Evolutionary conservation across 1,140 invertebrate species (phyloP).

Genomic region (Chrysoperla carnea): DNA sequence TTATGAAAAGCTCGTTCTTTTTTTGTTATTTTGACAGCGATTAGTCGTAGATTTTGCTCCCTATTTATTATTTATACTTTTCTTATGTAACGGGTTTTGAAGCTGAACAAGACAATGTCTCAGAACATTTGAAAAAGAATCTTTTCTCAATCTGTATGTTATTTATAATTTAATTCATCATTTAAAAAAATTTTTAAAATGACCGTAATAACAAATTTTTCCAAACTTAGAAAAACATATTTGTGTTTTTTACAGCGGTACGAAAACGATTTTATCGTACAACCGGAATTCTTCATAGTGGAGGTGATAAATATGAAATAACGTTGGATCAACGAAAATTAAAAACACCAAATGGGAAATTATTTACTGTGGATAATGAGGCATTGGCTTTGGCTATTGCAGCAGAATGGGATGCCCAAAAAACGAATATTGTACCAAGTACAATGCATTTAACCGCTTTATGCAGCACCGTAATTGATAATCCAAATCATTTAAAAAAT

Average conservation of each 20-base stretch:
- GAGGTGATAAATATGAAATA: constrained; percentile 45
- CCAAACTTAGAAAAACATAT: too few relatives aligned
- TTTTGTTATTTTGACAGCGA: too few relatives aligned
- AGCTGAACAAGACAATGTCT: too few relatives aligned
- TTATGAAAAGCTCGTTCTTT: too few relatives aligned
- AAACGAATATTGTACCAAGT: constrained; percentile 52
- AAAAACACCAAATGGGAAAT: constrained; percentile 68
- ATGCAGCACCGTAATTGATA: constrained; percentile 79
- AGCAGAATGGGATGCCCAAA: constrained; percentile 82
- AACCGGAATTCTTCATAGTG: constrained; percentile 40
- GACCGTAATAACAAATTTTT: too few relatives aligned
- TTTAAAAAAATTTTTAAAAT: too few relatives aligned
- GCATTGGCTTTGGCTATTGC: constrained; percentile 79
- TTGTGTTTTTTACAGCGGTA: constrained; percentile 18
- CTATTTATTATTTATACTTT: too few relatives aligned
- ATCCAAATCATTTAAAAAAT: constrained; percentile 66
- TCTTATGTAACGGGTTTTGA: too few relatives aligned
- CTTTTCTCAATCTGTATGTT: too few relatives aligned
- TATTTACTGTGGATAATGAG: constrained; percentile 66
- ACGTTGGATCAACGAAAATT: constrained; percentile 67
- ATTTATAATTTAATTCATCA: too few relatives aligned
- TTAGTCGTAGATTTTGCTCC: too few relatives aligned
- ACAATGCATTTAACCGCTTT: constrained; percentile 85
- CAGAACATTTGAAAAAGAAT: too few relatives aligned
- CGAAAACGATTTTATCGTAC: constrained; percentile 52